Evolutionary conservation across 2,888 invertebrate genomes (phyloP).

Genomic region (Acanthosepion esculentum): DNA sequence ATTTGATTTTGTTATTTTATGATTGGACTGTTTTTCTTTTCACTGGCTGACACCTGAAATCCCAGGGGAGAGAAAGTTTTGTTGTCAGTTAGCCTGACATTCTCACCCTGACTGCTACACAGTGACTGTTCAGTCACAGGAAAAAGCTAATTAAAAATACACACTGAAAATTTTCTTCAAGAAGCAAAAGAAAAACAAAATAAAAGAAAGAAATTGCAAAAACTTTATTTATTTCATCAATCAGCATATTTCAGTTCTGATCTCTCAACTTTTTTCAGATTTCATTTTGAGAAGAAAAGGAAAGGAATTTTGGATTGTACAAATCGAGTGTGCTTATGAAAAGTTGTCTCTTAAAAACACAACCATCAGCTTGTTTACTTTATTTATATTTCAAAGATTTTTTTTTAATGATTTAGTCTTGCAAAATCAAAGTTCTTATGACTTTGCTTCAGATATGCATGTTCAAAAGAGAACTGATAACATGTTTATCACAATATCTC

Average conservation of each 20-base stretch:
- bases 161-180: not conserved
- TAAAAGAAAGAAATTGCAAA: not conserved
- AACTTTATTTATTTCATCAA: not conserved
- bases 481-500: not conserved
- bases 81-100: not conserved
- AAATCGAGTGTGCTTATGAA: not conserved
- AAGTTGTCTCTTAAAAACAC: not conserved
- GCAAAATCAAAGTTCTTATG: not conserved
- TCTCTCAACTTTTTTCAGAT: not conserved
- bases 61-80: not conserved
- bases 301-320: not conserved
- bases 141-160: not conserved
- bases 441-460: not conserved
- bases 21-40: not conserved
- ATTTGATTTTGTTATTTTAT: not conserved
- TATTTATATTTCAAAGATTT: not conserved
- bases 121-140: not conserved
- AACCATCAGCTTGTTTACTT: not conserved
- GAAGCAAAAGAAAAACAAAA: not conserved
- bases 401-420: not conserved
- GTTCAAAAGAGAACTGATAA: not conserved
- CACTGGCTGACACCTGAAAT: constrained; percentile 6
- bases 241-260: not conserved
- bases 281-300: not conserved
- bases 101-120: not conserved